Percentiles rank a stretch among this genome's conserved stretches.
Conservation (phyloP, 2,797 vertebrate species). For the Rhinoraja longicauda region DNA sequence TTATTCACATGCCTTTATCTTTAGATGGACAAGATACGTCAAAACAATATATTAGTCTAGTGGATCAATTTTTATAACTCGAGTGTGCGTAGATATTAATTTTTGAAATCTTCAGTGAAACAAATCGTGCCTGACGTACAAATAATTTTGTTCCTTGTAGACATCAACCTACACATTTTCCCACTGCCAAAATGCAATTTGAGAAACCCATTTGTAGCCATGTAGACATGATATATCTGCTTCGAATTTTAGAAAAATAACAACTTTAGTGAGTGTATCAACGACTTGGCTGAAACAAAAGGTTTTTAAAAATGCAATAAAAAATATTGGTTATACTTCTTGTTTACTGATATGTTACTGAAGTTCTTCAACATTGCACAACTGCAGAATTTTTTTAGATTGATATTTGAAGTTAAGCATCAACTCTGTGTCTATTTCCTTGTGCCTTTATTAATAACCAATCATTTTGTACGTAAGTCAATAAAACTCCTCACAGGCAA, state of each 20-base stretch:
- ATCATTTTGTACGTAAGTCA: slow-evolving; percentile 31
- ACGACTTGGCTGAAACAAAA: slow-evolving; percentile 17
- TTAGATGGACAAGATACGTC: background rate
- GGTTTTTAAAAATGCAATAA: slow-evolving; percentile 27
- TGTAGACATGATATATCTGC: slow-evolving; percentile 23
- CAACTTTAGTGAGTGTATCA: slow-evolving; percentile 13
- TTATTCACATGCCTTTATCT: slow-evolving; percentile 6
- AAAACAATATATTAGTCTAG: slow-evolving; percentile 18
- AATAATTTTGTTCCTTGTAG: slow-evolving; percentile 33
- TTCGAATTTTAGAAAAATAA: slow-evolving; percentile 22
- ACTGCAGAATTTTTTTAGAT: background rate
- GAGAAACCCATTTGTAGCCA: slow-evolving; percentile 33
- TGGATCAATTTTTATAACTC: slow-evolving; percentile 25
- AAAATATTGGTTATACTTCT: background rate
- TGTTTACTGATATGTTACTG: background rate
- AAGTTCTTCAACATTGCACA: slow-evolving; percentile 10
- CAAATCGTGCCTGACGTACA: slow-evolving; percentile 21
- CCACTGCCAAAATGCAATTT: slow-evolving; percentile 16
- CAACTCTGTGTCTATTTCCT: slow-evolving; percentile 1
- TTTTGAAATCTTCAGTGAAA: slow-evolving; percentile 4
- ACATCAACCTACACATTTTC: slow-evolving; percentile 20
- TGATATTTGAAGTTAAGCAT: background rate
- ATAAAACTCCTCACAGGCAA: slow-evolving; percentile 34
- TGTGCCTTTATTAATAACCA: slow-evolving; percentile 32
- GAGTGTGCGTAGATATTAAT: slow-evolving; percentile 6